Evolutionary conservation across 1,140 invertebrate genomes (phyloP).

Genomic region (Pogonomyrmex barbatus): DNA sequence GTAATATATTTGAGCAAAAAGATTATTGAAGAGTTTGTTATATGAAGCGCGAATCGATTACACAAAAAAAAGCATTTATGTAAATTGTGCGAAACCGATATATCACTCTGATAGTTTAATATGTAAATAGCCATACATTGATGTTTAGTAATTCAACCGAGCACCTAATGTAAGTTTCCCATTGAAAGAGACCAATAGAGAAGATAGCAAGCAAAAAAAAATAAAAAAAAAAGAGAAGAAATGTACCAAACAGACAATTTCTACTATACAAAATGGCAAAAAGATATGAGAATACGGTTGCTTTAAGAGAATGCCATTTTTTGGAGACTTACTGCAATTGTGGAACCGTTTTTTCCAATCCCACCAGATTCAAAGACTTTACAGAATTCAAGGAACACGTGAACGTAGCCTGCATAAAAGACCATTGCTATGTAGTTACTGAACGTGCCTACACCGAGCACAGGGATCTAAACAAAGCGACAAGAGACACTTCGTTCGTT

Average conservation of each 20-base stretch:
- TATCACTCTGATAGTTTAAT: constrained; percentile 40
- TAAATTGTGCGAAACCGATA: constrained; percentile 30
- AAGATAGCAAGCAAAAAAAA: constrained; percentile 58
- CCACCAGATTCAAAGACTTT: constrained; percentile 91
- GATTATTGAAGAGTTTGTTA: constrained; percentile 22
- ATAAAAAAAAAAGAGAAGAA: constrained; percentile 12
- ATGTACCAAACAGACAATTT: constrained; percentile 60
- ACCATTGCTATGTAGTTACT: constrained; percentile 87
- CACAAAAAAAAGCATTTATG: constrained; percentile 24
- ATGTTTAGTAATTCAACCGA: constrained; percentile 35
- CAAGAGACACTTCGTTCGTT: constrained; percentile 68
- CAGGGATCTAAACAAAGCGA: constrained; percentile 87
- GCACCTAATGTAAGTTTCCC: constrained; percentile 18
- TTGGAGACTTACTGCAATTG: constrained; percentile 92
- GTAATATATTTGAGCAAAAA: constrained; percentile 4
- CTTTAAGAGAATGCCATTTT: constrained; percentile 34
- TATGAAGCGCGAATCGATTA: constrained; percentile 20
- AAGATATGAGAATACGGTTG: constrained; percentile 50
- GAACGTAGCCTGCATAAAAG: constrained; percentile 89
- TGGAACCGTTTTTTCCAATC: constrained; percentile 96
- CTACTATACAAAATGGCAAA: constrained; percentile 58
- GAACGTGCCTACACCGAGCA: constrained; percentile 86
- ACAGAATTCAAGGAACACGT: constrained; percentile 89
- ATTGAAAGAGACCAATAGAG: constrained; percentile 31
- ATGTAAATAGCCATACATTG: constrained; percentile 12